Evolutionary conservation across 1,140 invertebrate genomes (phyloP), one percentile per base, ranked within the genome.

Genomic region (Portunus trituberculatus): DNA sequence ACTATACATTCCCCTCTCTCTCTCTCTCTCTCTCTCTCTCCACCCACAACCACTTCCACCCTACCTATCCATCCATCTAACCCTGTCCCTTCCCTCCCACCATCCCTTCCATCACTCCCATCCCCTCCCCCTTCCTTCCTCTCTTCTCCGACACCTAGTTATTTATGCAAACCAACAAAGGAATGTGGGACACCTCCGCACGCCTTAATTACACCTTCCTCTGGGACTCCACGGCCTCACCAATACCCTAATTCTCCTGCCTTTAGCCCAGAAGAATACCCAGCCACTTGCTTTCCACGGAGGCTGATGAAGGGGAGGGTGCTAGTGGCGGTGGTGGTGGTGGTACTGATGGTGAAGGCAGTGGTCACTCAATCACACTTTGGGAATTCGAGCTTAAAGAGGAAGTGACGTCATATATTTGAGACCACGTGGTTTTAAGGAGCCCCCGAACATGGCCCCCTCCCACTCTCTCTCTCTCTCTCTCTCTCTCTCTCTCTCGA

Each of bases 101-200:
- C 67, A 0, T 76, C n/a, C 67, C 67, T 76, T 76, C 25, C n/a
- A 12, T 20, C 25, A 12, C 67, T n/a, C 25, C 67, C 67, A 12
- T n/a, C 67, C n/a, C 67, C 25, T n/a, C 67, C 67, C 48, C 14
- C 48, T 52, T 14, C 14, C 48, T 14, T 14, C 14, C 52, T 59
- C 52, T 20, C 52, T 59, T 10, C 52, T 39, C 67, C 20, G 67
- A 76, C 67, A 8, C 67, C 10, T 59, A 76, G 67, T 76, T 76
- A 76, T 76, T 76, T 76, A 76, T 25, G 67, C 67, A 76, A 76
- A 76, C 67, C 67, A 76, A 76, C 67, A 76, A 76, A 76, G 67
- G 67, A n/a, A 76, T 76, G 67, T n/a, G 67, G 67, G 67, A 76
- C 67, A n/a, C 67, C 20, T 20, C 20, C 16, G 20, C 67, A 76